Base-by-base conservation (phyloP, 2,113 vertebrate genomes). In the Apodemus sylvaticus region DNA sequence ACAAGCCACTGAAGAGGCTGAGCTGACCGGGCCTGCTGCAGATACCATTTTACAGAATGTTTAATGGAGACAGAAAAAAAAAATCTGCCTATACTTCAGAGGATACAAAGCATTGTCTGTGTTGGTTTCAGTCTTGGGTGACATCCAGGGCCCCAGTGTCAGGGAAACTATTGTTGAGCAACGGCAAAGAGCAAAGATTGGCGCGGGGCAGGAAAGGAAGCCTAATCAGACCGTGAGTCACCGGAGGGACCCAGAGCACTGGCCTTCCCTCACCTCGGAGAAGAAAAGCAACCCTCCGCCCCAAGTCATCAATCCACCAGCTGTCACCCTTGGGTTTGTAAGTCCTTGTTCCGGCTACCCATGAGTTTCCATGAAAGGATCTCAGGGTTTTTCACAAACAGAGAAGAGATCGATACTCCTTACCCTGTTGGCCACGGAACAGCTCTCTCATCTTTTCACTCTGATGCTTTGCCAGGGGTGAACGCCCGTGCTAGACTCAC, bases 81-180 rank as follows among this genome's bases (percentile, higher is more conserved):
- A 93, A 94, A 64, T 77, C 79, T 91, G 31, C 62, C 74, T 51
- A 45, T 68, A 51, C 82, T 89, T 79, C 55, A 34, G 68, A 89
- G 87, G 93, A 86, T 34, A 79, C 83, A 96, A 92, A 97, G 96
- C 89, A 92, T 87, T 96, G 70, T 82, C 82, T 95, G 66, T 96
- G 91, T 93, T 95, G 58, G 64, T 97, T 98, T 98, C 93, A 95
- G 95, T 81, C 96, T 97, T 97, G 92, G 95, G 97, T 96, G 94
- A 95, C 85, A 96, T 96, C 96, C 96, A 98, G 76, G 94, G 92
- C 94, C 93, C 96, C 70, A 92, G 86, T 86, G 94, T 95, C 81
- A 89, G 95, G 71, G 79, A 90, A 95, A 90, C 92, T 93, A 89
- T 68, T 87, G 71, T 97, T 96, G 73, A 97, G 93, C 90, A 96